Conservation (phyloP, 2,113 vertebrate genomes). For the Ivindomyrus marchei region DNA sequence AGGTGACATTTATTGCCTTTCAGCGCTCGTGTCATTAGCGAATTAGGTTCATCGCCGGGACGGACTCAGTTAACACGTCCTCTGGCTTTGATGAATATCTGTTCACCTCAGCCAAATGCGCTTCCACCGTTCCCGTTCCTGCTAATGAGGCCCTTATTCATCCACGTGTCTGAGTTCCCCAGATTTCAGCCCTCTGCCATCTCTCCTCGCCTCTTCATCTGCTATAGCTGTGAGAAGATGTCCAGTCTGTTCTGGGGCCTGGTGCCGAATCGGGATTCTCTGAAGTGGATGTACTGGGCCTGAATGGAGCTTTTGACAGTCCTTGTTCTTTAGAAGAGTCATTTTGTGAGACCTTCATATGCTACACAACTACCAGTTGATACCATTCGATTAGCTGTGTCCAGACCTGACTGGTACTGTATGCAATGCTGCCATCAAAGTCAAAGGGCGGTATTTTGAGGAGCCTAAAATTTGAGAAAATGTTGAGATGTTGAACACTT, state of each 20-base stretch:
- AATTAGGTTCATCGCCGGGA: conserved; percentile 52
- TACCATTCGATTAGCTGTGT: background rate
- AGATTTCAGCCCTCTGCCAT: background rate
- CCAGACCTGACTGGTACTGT: too few species aligned
- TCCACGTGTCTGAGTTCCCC: conserved; percentile 17
- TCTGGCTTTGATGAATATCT: conserved; percentile 27
- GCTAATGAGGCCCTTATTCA: conserved; percentile 45
- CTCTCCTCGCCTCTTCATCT: background rate
- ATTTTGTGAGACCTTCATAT: background rate
- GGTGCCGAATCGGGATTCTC: background rate
- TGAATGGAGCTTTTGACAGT: background rate
- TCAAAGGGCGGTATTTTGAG: background rate
- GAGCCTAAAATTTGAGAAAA: background rate
- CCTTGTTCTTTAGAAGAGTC: background rate
- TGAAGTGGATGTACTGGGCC: background rate
- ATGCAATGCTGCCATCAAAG: background rate
- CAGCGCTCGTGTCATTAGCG: conserved; percentile 57
- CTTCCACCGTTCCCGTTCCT: conserved; percentile 43
- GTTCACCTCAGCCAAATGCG: conserved; percentile 30
- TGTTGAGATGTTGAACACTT: background rate
- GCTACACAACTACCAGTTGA: background rate
- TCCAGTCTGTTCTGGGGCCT: background rate
- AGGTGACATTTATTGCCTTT: conserved; percentile 58
- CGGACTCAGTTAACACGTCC: conserved; percentile 31
- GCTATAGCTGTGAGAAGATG: background rate